Percentiles rank a stretch among this genome's conserved stretches.
Conservation (phyloP, 2,797 vertebrate genomes). For the Chelonia mydas region DNA sequence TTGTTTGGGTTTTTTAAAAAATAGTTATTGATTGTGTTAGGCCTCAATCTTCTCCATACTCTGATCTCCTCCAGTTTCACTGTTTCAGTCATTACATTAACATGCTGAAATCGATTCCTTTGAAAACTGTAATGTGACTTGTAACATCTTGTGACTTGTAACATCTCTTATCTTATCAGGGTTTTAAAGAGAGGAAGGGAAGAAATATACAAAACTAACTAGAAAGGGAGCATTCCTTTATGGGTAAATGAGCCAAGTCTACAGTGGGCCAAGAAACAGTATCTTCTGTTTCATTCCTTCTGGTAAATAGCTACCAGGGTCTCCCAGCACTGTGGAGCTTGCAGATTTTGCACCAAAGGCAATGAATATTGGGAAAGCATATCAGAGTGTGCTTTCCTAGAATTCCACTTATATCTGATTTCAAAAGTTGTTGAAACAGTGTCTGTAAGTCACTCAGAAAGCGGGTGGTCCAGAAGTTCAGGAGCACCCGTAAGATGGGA, state of each 20-base stretch:
- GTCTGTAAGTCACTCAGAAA: neutral
- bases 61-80: conserved; percentile 45
- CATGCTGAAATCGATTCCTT: conserved; percentile 22
- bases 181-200: conserved; percentile 10
- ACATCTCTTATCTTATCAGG: conserved; percentile 23
- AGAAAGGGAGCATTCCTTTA: conserved; percentile 18
- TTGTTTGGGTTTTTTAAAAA: conserved; percentile 15
- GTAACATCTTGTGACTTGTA: neutral
- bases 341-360: neutral
- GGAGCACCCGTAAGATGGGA: neutral
- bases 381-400: neutral
- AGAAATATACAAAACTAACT: conserved; percentile 1
- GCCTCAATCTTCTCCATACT: neutral
- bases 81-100: conserved; percentile 19
- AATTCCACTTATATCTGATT: neutral
- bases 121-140: neutral
- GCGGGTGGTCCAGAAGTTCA: conserved; percentile 9
- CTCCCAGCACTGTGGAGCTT: neutral
- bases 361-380: neutral
- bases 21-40: conserved; percentile 49
- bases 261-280: neutral
- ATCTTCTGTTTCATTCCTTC: neutral
- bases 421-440: neutral
- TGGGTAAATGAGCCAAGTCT: neutral
- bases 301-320: neutral